Base-by-base conservation (phyloP, 64 coral and sea anemone species). In the Actinia equina region DNA sequence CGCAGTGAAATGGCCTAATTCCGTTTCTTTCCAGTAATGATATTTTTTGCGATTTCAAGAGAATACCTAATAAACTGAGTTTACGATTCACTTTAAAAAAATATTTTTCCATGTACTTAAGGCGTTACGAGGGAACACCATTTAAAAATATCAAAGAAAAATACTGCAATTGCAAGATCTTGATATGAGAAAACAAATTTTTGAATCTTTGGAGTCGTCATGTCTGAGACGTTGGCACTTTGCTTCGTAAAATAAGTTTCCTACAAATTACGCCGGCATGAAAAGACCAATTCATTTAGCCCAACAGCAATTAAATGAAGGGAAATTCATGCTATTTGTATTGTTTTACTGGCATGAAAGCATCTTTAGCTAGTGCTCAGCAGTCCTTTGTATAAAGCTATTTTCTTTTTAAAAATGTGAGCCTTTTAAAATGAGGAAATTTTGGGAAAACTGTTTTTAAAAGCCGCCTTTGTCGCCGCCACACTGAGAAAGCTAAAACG, bases 251-350 rank as follows among this genome's bases (percentile, higher is more conserved):
- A 65, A 74, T 74, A 65, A n/a, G 62, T 65, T n/a, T 65, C 62
- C 62, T 65, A 30, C 8, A 13, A 26, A 12, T 26, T 37, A 26
- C 10, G 30, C 30, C 30, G 30, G 30, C 6, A 74, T 74, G 12
- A 74, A 74, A 74, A 74, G 69, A 74, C n/a, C 69, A 74, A 74
- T 26, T 74, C 69, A 74, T 41, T 74, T 12, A 74, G n/a, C 42
- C 23, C 37, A 74, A 27, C 13, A 41, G 9, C 3, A 30, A 74
- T 37, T 3, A 27, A 37, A 26, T 18, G 62, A 9, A 2, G n/a
- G 62, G 62, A n/a, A 65, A 65, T 65, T 7, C 62, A 65, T n/a
- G 19, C 10, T 65, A 2, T 57, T 57, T 65, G 19, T 65, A 1
- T 23, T 65, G 7, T 65, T 23, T 23, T 22, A n/a, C 62, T 23